Conservation (phyloP, 2,113 vertebrate genomes). For the Callithrix jacchus region DNA sequence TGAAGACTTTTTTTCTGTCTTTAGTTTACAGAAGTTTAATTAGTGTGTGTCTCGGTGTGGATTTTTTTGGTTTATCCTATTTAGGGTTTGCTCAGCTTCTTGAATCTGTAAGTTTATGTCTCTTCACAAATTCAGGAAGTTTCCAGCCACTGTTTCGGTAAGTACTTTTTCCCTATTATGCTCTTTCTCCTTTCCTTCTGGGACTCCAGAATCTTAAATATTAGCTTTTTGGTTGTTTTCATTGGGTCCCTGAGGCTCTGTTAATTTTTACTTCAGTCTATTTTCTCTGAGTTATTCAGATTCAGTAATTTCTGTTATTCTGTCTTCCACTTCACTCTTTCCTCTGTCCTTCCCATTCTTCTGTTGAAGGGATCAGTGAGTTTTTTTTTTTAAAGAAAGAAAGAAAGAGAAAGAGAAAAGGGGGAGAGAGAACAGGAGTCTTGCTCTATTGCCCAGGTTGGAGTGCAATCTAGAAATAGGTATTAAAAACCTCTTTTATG, state of each 20-base stretch:
- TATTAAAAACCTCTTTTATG: no score
- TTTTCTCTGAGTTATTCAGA: not conserved
- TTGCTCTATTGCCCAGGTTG: no score
- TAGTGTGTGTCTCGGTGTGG: no score
- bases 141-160: not conserved
- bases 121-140: not conserved
- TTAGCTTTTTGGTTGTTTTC: not conserved
- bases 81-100: not conserved
- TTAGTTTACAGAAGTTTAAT: not conserved
- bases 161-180: not conserved
- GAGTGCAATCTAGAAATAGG: no score
- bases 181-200: not conserved
- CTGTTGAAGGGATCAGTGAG: not conserved
- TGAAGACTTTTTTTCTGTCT: not conserved
- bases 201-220: not conserved
- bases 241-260: not conserved
- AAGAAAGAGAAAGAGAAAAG: no score
- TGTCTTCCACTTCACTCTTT: not conserved
- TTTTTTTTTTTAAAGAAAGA: no score
- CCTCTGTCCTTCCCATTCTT: not conserved
- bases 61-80: not conserved
- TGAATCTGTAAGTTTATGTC: not conserved
- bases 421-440: no score
- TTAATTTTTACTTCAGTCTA: not conserved
- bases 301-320: not conserved